Percentiles rank a stretch among this genome's conserved stretches.
Conservation (phyloP, 2,888 invertebrate genomes). For the Trichopria drosophilae region DNA sequence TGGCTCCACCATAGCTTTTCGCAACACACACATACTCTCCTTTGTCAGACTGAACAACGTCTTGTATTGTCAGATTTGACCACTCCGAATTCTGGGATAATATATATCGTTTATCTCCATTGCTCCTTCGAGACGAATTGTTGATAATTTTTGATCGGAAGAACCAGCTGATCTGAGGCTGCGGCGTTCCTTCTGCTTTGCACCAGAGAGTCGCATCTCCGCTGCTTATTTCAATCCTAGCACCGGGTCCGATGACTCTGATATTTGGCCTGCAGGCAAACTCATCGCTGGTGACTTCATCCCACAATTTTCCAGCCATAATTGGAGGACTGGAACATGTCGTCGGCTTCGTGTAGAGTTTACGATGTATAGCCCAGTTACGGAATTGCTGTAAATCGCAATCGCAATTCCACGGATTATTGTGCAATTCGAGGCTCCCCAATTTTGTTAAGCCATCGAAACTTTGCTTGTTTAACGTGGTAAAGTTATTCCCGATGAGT, state of each 20-base stretch:
- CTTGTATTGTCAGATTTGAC: conserved; percentile 68
- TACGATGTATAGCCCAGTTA: conserved; percentile 73
- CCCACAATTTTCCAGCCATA: conserved; percentile 74
- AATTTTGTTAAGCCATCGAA: conserved; percentile 69
- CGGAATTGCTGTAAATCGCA: conserved; percentile 80
- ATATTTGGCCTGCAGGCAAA: conserved; percentile 85
- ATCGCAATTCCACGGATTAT: conserved; percentile 88
- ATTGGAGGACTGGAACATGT: conserved; percentile 72
- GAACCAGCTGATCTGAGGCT: conserved; percentile 68
- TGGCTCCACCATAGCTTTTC: conserved; percentile 78
- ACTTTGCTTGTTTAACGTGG: conserved; percentile 67
- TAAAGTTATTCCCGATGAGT: conserved; percentile 75
- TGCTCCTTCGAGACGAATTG: conserved; percentile 42
- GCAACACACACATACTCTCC: conserved; percentile 81
- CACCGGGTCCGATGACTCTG: conserved; percentile 51
- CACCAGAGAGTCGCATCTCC: conserved; percentile 71
- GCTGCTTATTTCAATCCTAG: conserved; percentile 66
- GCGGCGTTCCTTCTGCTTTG: conserved; percentile 74
- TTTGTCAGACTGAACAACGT: conserved; percentile 67
- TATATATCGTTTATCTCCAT: conserved; percentile 36
- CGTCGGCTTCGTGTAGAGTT: conserved; percentile 75
- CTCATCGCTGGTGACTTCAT: conserved; percentile 68
- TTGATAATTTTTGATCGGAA: conserved; percentile 47
- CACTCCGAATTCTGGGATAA: conserved; percentile 47
- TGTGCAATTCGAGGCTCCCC: conserved; percentile 73